Conservation (phyloP, 64 coral and sea anemone species). For the Stylophora pistillata region DNA sequence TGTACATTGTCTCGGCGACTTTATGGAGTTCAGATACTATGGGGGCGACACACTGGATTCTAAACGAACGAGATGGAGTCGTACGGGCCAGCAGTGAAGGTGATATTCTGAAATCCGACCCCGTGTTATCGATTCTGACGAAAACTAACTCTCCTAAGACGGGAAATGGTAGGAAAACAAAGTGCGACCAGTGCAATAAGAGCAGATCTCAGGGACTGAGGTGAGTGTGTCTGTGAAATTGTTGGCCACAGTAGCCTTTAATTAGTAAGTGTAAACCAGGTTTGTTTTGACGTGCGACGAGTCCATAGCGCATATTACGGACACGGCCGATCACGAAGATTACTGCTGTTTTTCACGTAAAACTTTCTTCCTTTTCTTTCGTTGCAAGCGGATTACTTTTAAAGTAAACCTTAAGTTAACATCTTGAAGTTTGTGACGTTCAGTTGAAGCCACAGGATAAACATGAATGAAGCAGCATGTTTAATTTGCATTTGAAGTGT, state of each 20-base stretch:
- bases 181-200: constrained; percentile 75
- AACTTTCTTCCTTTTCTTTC: neutral
- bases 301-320: constrained; percentile 1
- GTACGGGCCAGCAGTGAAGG: constrained; percentile 49
- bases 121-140: constrained; percentile 84
- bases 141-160: constrained; percentile 76
- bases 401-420: neutral
- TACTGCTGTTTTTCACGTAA: neutral
- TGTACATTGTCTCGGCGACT: constrained; percentile 85
- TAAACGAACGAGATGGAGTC: constrained; percentile 84
- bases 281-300: constrained; percentile 44
- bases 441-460: neutral
- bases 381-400: neutral
- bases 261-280: constrained; percentile 20
- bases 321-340: neutral
- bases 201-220: constrained; percentile 47
- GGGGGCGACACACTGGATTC: constrained; percentile 91
- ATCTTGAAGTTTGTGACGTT: neutral
- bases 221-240: constrained; percentile 11
- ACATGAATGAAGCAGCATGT: neutral
- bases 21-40: constrained; percentile 81
- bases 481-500: constrained; percentile 21
- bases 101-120: constrained; percentile 89
- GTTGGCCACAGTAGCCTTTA: neutral
- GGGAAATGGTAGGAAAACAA: constrained; percentile 41